A percentile compares a stretch with the other conserved stretches of the same genome.
Conservation (phyloP, 2,888 invertebrate genomes). For the Caenorhabditis wallacei region DNA sequence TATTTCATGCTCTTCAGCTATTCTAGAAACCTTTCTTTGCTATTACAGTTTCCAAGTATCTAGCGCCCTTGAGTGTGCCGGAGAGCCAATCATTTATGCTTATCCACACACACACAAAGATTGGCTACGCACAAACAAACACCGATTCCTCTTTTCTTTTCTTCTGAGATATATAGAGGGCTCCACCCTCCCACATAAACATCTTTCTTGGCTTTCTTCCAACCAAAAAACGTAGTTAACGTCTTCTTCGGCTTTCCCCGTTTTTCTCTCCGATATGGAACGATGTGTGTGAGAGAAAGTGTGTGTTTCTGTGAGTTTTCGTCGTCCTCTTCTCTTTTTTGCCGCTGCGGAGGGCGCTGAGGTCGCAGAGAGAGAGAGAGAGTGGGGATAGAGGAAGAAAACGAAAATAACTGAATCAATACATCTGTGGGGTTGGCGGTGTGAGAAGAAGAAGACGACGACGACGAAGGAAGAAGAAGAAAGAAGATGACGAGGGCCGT, state of each 20-base stretch:
- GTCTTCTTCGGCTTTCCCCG: conserved; percentile 2
- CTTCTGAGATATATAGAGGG: conserved; percentile 4
- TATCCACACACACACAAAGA: conserved; percentile 42
- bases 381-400: conserved; percentile 21
- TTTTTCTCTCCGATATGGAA: not conserved
- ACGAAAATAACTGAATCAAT: conserved; percentile 69
- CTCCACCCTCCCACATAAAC: conserved; percentile 1
- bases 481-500: conserved; percentile 33
- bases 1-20: not conserved
- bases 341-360: conserved; percentile 20
- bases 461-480: conserved; percentile 16
- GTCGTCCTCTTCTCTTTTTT: conserved; percentile 7
- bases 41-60: not conserved
- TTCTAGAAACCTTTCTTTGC: no score
- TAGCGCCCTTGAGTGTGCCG: conserved; percentile 4
- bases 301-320: conserved; percentile 7
- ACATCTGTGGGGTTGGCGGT: conserved; percentile 38
- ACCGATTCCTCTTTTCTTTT: conserved; percentile 12
- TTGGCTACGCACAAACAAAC: conserved; percentile 16
- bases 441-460: conserved; percentile 8
- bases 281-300: conserved; percentile 7
- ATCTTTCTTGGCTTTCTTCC: conserved; percentile 17
- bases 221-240: conserved; percentile 14
- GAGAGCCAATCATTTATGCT: conserved; percentile 34
- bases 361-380: conserved; percentile 24